Evolutionary conservation across 2,113 vertebrate genomes (phyloP).

Genomic region (Martes martes): DNA sequence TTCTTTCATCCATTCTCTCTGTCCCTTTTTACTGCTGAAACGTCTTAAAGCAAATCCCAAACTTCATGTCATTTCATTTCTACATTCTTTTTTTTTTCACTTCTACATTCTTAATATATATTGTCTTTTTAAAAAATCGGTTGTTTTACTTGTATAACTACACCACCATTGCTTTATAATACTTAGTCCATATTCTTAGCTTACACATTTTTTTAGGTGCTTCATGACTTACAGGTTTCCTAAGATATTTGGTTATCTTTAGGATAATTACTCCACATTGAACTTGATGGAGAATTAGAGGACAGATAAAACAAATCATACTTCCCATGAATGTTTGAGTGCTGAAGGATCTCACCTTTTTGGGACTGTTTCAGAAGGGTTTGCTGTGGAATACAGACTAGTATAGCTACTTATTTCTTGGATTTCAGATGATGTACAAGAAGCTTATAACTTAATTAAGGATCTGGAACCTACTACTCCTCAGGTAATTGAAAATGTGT

Average conservation of each 20-base stretch:
- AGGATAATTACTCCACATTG: neutral
- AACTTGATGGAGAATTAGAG: conserved; percentile 20
- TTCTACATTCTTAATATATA: neutral
- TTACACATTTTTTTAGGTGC: neutral
- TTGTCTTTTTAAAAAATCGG: neutral
- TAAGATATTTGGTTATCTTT: conserved; percentile 11
- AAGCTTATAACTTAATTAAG: conserved; percentile 96
- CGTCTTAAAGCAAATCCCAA: neutral
- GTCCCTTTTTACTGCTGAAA: neutral
- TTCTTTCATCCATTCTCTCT: neutral
- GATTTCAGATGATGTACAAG: conserved; percentile 93
- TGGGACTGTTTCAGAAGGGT: neutral
- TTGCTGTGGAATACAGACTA: neutral
- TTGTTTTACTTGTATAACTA: neutral
- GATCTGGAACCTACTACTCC: conserved; percentile 93
- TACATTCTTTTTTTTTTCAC: neutral
- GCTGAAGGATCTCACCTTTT: neutral
- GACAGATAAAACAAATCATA: neutral
- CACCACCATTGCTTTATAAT: neutral
- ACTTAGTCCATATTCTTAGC: neutral
- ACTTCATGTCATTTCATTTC: neutral
- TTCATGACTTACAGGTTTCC: neutral
- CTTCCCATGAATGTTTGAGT: neutral
- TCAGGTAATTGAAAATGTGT: conserved; percentile 86
- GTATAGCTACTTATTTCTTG: conserved; percentile 30